Percentiles rank a stretch among this genome's conserved stretches.
Evolutionary conservation across 2,797 vertebrate species (phyloP).

Genomic region (Periophthalmus magnuspinnatus): DNA sequence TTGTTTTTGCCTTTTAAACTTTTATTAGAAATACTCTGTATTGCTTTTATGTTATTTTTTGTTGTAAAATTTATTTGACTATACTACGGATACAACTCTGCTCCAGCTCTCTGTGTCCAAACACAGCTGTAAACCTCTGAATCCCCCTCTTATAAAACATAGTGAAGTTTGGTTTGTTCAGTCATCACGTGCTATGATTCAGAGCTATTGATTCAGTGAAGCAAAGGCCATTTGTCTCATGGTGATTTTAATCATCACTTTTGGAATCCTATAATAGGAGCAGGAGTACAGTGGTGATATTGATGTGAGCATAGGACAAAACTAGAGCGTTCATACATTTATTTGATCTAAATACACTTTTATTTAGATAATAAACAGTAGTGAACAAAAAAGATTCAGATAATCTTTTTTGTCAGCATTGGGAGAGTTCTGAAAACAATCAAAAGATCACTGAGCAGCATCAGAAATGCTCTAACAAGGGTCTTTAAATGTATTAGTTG

Average conservation of each 20-base stretch:
- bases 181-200: not conserved
- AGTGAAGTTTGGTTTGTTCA: not conserved
- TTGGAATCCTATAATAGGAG: not conserved
- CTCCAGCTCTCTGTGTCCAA: not conserved
- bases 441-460: too few relatives aligned
- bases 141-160: not conserved
- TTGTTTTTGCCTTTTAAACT: too few relatives aligned
- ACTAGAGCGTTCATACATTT: not conserved
- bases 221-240: slow-evolving; percentile 8
- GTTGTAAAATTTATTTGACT: not conserved
- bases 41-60: not conserved
- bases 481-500: not conserved
- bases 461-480: too few relatives aligned
- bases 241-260: slow-evolving; percentile 3
- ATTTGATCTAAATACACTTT: not conserved
- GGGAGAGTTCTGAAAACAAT: too few relatives aligned
- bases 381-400: too few relatives aligned
- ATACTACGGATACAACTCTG: not conserved
- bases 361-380: too few relatives aligned
- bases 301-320: not conserved
- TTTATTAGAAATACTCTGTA: not conserved
- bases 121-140: not conserved
- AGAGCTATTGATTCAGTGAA: slow-evolving; percentile 1
- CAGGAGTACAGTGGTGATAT: not conserved
- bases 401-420: too few relatives aligned